phyloP scores from a whole-genome alignment of 2,888 invertebrate genomes.

The Plemyria rubiginata region DNA sequence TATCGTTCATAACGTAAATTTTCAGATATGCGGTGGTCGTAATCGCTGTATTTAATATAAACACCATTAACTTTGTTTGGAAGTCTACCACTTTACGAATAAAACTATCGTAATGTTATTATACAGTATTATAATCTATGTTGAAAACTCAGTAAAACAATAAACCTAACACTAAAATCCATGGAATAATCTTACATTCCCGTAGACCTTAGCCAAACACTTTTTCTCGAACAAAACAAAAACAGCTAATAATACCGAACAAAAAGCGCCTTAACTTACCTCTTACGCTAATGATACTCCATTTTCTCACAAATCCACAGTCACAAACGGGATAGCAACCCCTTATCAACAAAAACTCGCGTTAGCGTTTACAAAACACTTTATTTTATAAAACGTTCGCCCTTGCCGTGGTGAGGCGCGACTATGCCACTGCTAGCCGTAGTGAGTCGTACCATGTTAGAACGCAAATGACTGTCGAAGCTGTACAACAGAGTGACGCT shows the following conservation, averaged over 20 bases:
- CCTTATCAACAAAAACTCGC: slow-evolving; percentile 60
- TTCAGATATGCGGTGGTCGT: not conserved
- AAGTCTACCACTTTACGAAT: too few relatives aligned
- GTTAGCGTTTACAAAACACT: slow-evolving; percentile 47
- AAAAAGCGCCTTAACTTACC: slow-evolving; percentile 63
- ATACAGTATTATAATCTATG: not conserved
- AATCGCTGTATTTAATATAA: too few relatives aligned
- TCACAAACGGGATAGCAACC: slow-evolving; percentile 42
- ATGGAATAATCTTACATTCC: slow-evolving; percentile 20
- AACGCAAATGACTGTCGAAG: slow-evolving; percentile 71
- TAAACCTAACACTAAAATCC: slow-evolving; percentile 10
- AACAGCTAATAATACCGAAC: slow-evolving; percentile 56
- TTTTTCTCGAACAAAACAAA: slow-evolving; percentile 48
- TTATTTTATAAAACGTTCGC: slow-evolving; percentile 39
- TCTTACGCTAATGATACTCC: slow-evolving; percentile 72
- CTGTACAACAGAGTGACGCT: slow-evolving; percentile 70
- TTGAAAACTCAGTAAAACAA: not conserved
- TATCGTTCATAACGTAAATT: not conserved
- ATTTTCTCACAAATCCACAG: slow-evolving; percentile 61
- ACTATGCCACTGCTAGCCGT: slow-evolving; percentile 46
- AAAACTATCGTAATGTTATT: too few relatives aligned
- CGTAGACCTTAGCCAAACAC: slow-evolving; percentile 28
- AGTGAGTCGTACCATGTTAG: slow-evolving; percentile 56
- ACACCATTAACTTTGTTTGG: too few relatives aligned
- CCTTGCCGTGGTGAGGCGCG: slow-evolving; percentile 58